A percentile compares a stretch with the other conserved stretches of the same genome.
Evolutionary conservation across 2,113 vertebrate species (phyloP).

Genomic region (Petaurus breviceps): DNA sequence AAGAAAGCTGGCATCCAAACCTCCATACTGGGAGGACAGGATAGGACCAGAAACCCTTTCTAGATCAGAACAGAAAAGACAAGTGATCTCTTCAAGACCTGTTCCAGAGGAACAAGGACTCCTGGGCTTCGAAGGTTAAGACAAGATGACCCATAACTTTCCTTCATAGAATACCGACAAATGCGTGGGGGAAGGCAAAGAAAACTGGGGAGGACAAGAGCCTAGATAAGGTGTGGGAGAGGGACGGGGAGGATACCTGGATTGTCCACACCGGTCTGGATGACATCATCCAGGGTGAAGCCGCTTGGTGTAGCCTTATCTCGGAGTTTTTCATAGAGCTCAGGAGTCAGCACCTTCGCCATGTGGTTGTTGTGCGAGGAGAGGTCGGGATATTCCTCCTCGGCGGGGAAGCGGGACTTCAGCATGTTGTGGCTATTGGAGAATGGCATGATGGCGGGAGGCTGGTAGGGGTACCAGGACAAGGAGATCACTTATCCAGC

Average conservation of each 20-base stretch:
- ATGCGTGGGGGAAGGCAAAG: neutral
- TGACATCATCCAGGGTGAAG: constrained; percentile 94
- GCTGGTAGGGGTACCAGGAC: constrained; percentile 67
- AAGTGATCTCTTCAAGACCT: too few species aligned
- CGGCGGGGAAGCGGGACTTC: constrained; percentile 88
- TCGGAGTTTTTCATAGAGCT: constrained; percentile 90
- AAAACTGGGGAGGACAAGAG: neutral
- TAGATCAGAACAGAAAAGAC: too few species aligned
- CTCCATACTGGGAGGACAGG: neutral
- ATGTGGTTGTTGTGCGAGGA: constrained; percentile 96
- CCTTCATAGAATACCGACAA: neutral
- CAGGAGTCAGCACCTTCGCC: constrained; percentile 91
- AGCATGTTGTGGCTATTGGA: constrained; percentile 94
- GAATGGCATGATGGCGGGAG: constrained; percentile 94
- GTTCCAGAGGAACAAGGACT: too few species aligned
- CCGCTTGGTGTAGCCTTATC: constrained; percentile 91
- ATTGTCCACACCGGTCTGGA: constrained; percentile 97
- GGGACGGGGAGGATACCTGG: constrained; percentile 86
- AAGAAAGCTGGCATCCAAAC: too few species aligned
- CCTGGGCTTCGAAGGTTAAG: too few species aligned
- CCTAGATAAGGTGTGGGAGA: neutral
- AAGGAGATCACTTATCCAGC: neutral
- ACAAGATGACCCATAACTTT: neutral
- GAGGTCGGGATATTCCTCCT: constrained; percentile 94
- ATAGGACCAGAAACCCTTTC: too few species aligned